phyloP scores from a whole-genome alignment of 2,888 invertebrate genomes.

The Pheosia gnoma region DNA sequence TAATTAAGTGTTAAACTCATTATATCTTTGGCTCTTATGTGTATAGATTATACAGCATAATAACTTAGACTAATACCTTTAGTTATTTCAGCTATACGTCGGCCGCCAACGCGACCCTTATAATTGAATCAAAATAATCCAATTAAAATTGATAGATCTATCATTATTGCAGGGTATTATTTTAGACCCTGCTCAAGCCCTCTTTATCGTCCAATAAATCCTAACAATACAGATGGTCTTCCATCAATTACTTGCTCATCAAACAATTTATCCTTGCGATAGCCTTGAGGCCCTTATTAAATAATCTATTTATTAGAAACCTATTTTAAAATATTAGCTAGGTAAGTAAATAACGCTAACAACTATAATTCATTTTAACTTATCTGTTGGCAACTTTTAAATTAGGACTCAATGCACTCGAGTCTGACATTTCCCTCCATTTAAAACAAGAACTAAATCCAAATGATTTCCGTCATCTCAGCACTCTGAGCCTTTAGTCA shows the following conservation, averaged over 20 bases:
- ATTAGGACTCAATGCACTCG: no score
- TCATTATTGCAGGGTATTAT: conserved; percentile 4
- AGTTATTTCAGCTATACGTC: conserved; percentile 1
- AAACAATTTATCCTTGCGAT: not conserved
- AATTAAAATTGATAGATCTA: not conserved
- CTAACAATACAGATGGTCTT: conserved; percentile 5
- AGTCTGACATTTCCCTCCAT: no score
- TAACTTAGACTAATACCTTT: not conserved
- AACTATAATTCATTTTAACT: no score
- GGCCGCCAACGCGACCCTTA: not conserved
- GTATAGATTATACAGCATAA: conserved; percentile 1
- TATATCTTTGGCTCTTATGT: not conserved
- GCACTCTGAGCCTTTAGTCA: not conserved
- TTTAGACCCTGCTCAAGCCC: conserved; percentile 2
- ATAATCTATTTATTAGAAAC: not conserved
- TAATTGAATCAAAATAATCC: conserved; percentile 7
- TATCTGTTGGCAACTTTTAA: no score
- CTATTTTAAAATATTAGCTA: not conserved
- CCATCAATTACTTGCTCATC: conserved; percentile 3
- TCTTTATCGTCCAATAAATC: conserved; percentile 3
- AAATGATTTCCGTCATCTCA: no score
- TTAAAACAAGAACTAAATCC: no score
- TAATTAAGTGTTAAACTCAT: not conserved
- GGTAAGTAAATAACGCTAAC: no score
- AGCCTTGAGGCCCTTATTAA: not conserved